Evolutionary conservation across 1,140 invertebrate species (phyloP).

Genomic region (Phocides pigmalion): DNA sequence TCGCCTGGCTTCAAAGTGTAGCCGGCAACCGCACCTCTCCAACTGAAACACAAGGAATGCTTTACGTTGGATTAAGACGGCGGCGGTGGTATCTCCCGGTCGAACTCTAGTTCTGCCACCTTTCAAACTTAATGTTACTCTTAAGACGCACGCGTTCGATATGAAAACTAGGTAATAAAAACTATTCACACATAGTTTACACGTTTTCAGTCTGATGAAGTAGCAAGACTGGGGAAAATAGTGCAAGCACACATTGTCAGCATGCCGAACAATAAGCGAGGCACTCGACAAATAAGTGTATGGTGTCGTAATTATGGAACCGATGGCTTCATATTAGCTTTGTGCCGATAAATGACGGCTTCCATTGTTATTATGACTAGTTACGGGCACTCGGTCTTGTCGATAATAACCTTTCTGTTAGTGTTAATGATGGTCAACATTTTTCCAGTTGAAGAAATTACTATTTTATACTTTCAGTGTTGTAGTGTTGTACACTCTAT

Average conservation of each 20-base stretch:
- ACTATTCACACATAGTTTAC: neutral
- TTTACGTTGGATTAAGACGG: too few relatives aligned
- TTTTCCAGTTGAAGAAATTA: slow-evolving; percentile 6
- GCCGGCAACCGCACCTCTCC: too few relatives aligned
- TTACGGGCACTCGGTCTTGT: neutral
- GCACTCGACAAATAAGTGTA: slow-evolving; percentile 57
- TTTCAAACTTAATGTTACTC: too few relatives aligned
- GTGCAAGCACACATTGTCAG: slow-evolving; percentile 59
- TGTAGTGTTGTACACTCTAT: too few relatives aligned
- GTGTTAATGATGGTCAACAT: neutral
- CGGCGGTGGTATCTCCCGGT: too few relatives aligned
- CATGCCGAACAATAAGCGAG: slow-evolving; percentile 53
- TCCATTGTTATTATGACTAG: slow-evolving; percentile 51
- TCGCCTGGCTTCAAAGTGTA: too few relatives aligned
- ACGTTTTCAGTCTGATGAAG: neutral
- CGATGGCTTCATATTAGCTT: slow-evolving; percentile 43
- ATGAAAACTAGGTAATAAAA: too few relatives aligned
- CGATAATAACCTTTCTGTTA: neutral
- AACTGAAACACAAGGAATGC: too few relatives aligned
- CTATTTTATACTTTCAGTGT: too few relatives aligned
- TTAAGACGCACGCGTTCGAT: too few relatives aligned
- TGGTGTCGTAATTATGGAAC: slow-evolving; percentile 48
- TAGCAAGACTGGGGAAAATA: slow-evolving; percentile 50
- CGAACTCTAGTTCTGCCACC: too few relatives aligned
- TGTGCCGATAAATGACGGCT: slow-evolving; percentile 53